A percentile compares a stretch with the other conserved stretches of the same genome.
phyloP scores from a whole-genome alignment of 2,797 vertebrate genomes.

The Sciurus carolinensis region DNA sequence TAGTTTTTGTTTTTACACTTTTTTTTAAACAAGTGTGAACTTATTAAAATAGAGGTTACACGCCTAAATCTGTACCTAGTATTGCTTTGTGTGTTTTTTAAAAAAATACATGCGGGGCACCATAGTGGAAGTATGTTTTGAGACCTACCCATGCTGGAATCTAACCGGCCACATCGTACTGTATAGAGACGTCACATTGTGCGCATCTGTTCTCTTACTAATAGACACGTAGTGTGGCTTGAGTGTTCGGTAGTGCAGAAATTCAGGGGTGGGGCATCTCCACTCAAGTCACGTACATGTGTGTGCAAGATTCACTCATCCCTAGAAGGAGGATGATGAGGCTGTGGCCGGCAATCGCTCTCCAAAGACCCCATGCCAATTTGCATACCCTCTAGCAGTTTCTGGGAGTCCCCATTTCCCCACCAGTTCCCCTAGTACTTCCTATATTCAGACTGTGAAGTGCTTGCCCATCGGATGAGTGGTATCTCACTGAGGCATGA shows the following conservation, averaged over 20 bases:
- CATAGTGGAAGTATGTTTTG: background rate
- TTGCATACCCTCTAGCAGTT: background rate
- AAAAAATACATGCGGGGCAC: background rate
- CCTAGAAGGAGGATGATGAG: background rate
- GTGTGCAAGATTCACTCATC: background rate
- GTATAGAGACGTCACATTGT: background rate
- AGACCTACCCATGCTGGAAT: background rate
- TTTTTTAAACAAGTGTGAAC: background rate
- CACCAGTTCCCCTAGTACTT: background rate
- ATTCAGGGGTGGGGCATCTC: background rate
- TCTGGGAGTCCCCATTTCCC: background rate
- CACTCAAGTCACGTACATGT: too few species aligned
- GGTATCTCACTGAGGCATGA: background rate
- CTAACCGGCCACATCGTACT: background rate
- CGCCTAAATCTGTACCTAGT: background rate
- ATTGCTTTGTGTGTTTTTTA: background rate
- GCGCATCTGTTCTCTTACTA: background rate
- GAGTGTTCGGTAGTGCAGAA: background rate
- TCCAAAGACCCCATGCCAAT: background rate
- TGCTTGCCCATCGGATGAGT: background rate
- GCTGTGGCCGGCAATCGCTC: background rate
- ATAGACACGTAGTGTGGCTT: background rate
- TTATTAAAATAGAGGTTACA: background rate
- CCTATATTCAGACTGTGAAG: background rate
- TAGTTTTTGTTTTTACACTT: background rate